Percentiles rank a stretch among this genome's conserved stretches.
These are phyloP conservation scores for Cosmorhoe ocellata DNA, from an alignment of 2,888 invertebrate genomes.

Conservation along the genomic window DNA sequence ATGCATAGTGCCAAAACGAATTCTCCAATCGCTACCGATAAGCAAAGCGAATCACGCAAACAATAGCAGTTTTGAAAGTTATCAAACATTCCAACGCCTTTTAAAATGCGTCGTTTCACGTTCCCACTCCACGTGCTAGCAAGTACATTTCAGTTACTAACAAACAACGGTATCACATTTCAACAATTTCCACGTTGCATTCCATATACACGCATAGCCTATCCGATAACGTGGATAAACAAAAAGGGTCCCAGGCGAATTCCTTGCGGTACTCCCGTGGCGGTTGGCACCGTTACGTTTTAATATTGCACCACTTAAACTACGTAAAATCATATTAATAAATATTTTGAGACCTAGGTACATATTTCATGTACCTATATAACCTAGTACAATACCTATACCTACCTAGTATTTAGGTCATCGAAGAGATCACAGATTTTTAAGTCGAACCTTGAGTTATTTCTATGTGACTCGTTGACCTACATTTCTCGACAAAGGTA, in stretches of 20 bases:
- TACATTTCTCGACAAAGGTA: constrained; percentile 13
- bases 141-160: constrained; percentile 34
- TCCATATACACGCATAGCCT: constrained; percentile 18
- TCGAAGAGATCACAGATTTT: too few relatives aligned
- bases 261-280: constrained; percentile 56
- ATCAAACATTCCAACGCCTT: background rate
- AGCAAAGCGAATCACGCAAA: too few relatives aligned
- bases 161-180: constrained; percentile 55
- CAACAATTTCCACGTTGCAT: constrained; percentile 46
- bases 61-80: too few relatives aligned
- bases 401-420: too few relatives aligned
- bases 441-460: constrained; percentile 9
- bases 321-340: constrained; percentile 5
- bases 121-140: constrained; percentile 47
- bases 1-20: too few relatives aligned
- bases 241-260: constrained; percentile 56
- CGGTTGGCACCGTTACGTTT: constrained; percentile 21
- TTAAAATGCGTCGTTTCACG: constrained; percentile 29
- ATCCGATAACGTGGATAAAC: constrained; percentile 38
- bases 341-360: background rate
- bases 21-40: too few relatives aligned
- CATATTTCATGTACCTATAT: too few relatives aligned
- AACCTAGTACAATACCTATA: too few relatives aligned
- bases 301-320: constrained; percentile 14
- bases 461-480: constrained; percentile 19